Percentiles rank a stretch among this genome's conserved stretches.
phyloP scores from a whole-genome alignment of 1,140 invertebrate species.

The Drosophila pseudoobscura region DNA sequence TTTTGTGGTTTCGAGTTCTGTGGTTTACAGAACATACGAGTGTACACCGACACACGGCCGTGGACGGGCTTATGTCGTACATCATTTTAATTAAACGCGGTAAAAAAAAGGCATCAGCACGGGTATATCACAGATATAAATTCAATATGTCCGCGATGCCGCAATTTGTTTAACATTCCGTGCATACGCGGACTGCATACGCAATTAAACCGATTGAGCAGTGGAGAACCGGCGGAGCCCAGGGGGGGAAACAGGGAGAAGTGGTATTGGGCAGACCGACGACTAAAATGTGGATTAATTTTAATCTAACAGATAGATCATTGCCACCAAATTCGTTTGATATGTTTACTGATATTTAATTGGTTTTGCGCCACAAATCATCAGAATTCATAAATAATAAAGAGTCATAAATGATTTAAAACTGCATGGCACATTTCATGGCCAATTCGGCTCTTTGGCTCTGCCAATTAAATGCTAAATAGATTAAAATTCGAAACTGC shows the following conservation, averaged over 20 bases:
- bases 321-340: constrained; percentile 3
- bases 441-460: constrained; percentile 10
- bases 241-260: neutral
- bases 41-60: neutral
- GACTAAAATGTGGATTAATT: constrained; percentile 28
- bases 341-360: constrained; percentile 42
- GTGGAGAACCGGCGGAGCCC: no score
- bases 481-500: constrained; percentile 55
- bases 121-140: constrained; percentile 30
- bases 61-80: constrained; percentile 7
- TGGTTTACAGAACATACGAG: constrained; percentile 9
- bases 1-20: constrained; percentile 62
- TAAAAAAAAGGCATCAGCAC: constrained; percentile 21
- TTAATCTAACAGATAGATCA: constrained; percentile 33
- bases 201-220: constrained; percentile 57
- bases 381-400: constrained; percentile 54
- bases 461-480: constrained; percentile 61
- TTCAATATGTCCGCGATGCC: constrained; percentile 37
- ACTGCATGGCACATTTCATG: constrained; percentile 47
- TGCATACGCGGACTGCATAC: constrained; percentile 53
- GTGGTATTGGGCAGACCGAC: constrained; percentile 4
- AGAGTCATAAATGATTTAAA: constrained; percentile 52
- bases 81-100: constrained; percentile 72
- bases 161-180: constrained; percentile 64
- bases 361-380: constrained; percentile 47